Base-by-base conservation (phyloP, 2,113 vertebrate species). In the Emydocephalus ijimae region DNA sequence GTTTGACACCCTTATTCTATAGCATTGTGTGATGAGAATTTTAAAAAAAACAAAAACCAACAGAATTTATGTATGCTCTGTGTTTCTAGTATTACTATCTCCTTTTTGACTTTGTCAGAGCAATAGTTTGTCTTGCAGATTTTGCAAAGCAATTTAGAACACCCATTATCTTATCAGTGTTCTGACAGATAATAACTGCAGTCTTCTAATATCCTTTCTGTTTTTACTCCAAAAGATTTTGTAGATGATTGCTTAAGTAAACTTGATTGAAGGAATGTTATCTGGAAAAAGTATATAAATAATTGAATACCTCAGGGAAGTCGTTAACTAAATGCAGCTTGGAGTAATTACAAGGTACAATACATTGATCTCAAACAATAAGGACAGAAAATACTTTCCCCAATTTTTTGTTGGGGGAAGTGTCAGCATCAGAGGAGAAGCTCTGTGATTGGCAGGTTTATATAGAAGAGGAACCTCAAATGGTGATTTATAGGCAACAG, bases 101-200 rank as follows among this genome's bases (percentile, higher is more conserved):
- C 56, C 39, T 29, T 48, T 61, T 61, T 89, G 39, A 59, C 23
- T 61, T 43, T 89, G 15, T 2, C 57, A 24, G 56, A 56, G 43
- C 34, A 24, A 61, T 24, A 26, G 56, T 89, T 24, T 45, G 23
- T 43, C 11, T 61, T 61, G 7, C 9, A 45, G 56, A 43, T 48
- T 61, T 59, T 89, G 56, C 55, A 89, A 89, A 89, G 61, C 57
- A 89, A 45, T 89, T 59, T 89, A 59, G 56, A 89, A 89, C 39
- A 89, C 61, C 39, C 56, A 89, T 89, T 89, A 48, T 89, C 39
- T 61, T 59, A 59, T 48, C 56, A 89, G 10, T 45, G 12, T 89
- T 56, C 56, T 89, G 12, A 89, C 57, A 45, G 20, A 34, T 26
- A 61, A 57, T 81, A 81, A 81, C 74, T 23, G 74, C 74, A 43